phyloP scores from a whole-genome alignment of 2,113 vertebrate genomes.

The Myiopsitta monachus region DNA sequence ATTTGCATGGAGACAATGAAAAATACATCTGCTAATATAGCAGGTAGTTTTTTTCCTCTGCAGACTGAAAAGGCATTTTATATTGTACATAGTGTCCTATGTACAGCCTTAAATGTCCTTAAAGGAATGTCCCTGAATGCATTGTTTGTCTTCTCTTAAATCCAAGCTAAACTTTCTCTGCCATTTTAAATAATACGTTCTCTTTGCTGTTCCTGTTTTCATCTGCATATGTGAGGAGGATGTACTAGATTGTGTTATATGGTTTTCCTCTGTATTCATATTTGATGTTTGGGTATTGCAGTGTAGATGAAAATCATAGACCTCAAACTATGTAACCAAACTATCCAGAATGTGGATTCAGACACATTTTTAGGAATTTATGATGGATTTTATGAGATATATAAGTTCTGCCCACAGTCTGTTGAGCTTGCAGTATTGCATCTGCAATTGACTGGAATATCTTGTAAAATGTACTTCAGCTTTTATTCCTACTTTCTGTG shows the following conservation, averaged over 20 bases:
- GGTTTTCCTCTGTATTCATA: neutral
- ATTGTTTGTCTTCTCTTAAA: constrained; percentile 1
- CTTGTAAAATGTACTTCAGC: neutral
- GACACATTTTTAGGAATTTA: neutral
- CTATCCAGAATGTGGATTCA: neutral
- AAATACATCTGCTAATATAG: neutral
- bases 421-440: neutral
- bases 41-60: neutral
- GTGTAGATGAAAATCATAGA: neutral
- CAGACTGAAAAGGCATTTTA: neutral
- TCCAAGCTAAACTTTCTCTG: neutral
- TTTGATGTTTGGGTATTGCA: neutral
- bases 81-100: neutral
- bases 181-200: neutral
- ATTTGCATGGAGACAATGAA: neutral
- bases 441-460: neutral
- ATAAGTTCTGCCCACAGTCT: neutral
- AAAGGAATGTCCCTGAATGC: neutral
- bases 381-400: neutral
- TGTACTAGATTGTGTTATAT: neutral
- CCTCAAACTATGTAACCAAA: neutral
- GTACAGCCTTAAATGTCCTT: neutral
- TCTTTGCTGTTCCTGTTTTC: neutral
- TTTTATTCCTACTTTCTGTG: neutral
- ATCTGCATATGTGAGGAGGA: neutral